phyloP scores from a whole-genome alignment of 2,888 invertebrate species.

The Lasiommata megera region DNA sequence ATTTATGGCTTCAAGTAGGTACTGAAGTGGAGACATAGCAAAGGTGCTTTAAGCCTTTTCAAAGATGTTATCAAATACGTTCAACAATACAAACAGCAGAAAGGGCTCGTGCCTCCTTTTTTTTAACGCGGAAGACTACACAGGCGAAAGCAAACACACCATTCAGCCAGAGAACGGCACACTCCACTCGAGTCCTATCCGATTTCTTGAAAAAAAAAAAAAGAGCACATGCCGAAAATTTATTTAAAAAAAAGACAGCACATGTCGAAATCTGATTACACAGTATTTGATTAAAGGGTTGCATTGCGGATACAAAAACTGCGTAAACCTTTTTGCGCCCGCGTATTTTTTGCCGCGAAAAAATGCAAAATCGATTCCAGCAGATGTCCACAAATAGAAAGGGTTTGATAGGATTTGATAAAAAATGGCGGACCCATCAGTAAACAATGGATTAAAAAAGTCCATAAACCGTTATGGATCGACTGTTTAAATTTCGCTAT shows the following conservation, averaged over 20 bases:
- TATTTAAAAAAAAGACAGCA: slow-evolving; percentile 58
- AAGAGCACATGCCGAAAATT: slow-evolving; percentile 74
- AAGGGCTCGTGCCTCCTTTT: slow-evolving; percentile 70
- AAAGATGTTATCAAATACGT: slow-evolving; percentile 42
- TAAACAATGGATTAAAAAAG: slow-evolving; percentile 58
- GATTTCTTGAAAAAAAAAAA: slow-evolving; percentile 63
- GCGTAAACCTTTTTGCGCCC: slow-evolving; percentile 68
- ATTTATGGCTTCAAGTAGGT: neutral
- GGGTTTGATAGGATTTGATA: slow-evolving; percentile 68
- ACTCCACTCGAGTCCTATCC: slow-evolving; percentile 75
- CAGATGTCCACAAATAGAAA: slow-evolving; percentile 78
- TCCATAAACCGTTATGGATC: slow-evolving; percentile 61
- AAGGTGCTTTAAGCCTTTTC: slow-evolving; percentile 37
- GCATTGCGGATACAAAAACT: slow-evolving; percentile 65
- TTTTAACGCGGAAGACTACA: slow-evolving; percentile 69
- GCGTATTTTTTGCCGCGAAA: slow-evolving; percentile 62
- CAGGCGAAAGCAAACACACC: slow-evolving; percentile 68
- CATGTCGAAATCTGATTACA: slow-evolving; percentile 80
- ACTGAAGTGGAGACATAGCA: slow-evolving; percentile 34
- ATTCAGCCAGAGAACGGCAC: slow-evolving; percentile 69
- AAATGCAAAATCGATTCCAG: slow-evolving; percentile 79
- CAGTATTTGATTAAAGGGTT: slow-evolving; percentile 77
- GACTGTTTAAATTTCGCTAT: slow-evolving; percentile 66
- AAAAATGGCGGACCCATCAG: slow-evolving; percentile 65
- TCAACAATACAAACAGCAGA: slow-evolving; percentile 43